Evolutionary conservation across 1,140 invertebrate genomes (phyloP).

Genomic region (Calycopis cecrops): DNA sequence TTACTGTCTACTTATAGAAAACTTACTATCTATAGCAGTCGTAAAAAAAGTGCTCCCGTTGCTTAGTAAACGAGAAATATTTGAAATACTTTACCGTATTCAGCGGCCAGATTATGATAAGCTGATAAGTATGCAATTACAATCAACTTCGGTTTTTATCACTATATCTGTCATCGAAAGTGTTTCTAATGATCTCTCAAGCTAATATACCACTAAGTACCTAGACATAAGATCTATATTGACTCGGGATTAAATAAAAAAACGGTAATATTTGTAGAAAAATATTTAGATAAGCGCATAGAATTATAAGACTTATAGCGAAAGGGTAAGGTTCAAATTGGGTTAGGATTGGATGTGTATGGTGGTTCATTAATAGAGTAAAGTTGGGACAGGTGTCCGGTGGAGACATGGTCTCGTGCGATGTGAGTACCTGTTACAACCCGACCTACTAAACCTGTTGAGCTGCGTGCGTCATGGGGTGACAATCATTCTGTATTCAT

Average conservation of each 20-base stretch:
- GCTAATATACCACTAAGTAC: constrained; percentile 1
- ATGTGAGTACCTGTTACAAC: constrained; percentile 31
- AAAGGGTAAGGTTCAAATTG: constrained; percentile 16
- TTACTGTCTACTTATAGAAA: too few species aligned
- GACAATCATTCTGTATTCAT: constrained; percentile 19
- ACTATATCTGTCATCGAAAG: constrained; percentile 32
- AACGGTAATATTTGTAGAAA: constrained; percentile 17
- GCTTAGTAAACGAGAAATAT: neutral
- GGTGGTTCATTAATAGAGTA: constrained; percentile 34
- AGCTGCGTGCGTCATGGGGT: constrained; percentile 29
- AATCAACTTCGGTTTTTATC: constrained; percentile 24
- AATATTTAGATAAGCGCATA: constrained; percentile 2
- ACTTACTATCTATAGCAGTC: too few species aligned
- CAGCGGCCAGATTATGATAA: neutral
- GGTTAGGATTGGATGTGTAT: constrained; percentile 14
- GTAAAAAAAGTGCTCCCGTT: too few species aligned
- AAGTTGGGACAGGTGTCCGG: constrained; percentile 32
- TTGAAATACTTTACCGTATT: neutral
- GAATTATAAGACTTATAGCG: neutral
- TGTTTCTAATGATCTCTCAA: constrained; percentile 14
- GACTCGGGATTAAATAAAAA: constrained; percentile 8
- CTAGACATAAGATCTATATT: constrained; percentile 8
- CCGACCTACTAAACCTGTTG: constrained; percentile 51
- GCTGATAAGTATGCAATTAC: constrained; percentile 17
- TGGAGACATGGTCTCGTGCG: constrained; percentile 28